These are phyloP conservation scores for Caenorhabditis uteleia DNA, from an alignment of 2,888 invertebrate species.

Conservation along the genomic window DNA sequence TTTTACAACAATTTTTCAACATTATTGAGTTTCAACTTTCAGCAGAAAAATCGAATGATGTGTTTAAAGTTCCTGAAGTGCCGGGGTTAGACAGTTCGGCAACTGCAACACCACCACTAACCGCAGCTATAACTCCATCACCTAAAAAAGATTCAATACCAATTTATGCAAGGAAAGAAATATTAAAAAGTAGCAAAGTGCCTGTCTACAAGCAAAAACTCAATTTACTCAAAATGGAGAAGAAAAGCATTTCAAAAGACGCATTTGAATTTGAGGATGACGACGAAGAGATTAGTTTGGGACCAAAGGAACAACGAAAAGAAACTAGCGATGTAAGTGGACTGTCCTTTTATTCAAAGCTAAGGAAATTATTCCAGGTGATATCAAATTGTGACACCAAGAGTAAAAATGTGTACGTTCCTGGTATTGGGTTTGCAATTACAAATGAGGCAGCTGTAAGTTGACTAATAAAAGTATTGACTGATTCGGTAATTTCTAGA, in stretches of 20 bases:
- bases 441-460: constrained; percentile 10
- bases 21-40: constrained; percentile 4
- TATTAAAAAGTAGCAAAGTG: too few species aligned
- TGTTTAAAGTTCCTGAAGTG: constrained; percentile 1
- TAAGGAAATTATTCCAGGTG: constrained; percentile 1
- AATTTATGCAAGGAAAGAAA: too few species aligned
- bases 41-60: constrained; percentile 3
- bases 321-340: constrained; percentile 5
- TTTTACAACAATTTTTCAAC: constrained; percentile 1
- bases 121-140: too few species aligned
- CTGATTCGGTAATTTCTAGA: constrained; percentile 6
- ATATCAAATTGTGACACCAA: constrained; percentile 9
- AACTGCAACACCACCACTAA: constrained; percentile 4
- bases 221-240: background rate
- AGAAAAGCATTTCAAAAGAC: constrained; percentile 19
- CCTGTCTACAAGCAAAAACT: constrained; percentile 56
- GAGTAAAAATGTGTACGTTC: constrained; percentile 43
- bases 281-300: constrained; percentile 21
- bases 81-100: background rate
- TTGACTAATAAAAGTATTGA: background rate
- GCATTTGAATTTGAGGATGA: constrained; percentile 51
- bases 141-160: too few species aligned
- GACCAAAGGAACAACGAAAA: background rate
- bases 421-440: constrained; percentile 45
- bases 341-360: background rate